Evolutionary conservation across 2,888 invertebrate species (phyloP), one percentile per base, ranked within the genome.

Genomic region (Heliconius erato): DNA sequence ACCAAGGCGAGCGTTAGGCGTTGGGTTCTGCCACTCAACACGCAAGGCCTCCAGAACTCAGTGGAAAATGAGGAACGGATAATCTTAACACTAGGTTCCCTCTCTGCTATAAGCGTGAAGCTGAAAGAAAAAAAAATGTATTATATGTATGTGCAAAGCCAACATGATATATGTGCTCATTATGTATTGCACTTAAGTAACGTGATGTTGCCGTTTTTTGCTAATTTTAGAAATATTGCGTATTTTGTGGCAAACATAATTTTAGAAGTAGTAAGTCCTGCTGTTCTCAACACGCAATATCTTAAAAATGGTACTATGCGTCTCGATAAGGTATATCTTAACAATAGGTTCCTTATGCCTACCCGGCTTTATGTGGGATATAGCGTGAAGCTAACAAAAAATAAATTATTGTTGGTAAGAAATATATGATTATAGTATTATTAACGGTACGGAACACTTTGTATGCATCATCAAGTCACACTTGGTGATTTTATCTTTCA

Each of bases 401-500:
- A 63, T n/a, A 63, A n/a, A 11, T 19, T 19, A 54, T 19, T 54
- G 54, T 54, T 19, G 6, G 11, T n/a, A 63, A 63, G n/a, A 26
- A 67, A 26, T 28, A 28, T 16, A 67, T 28, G 26, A 28, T 40
- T 35, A n/a, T 71, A 72, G 44, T 72, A 49, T 44, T 72, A 44
- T 49, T 72, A 72, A 72, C 72, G 72, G 44, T 49, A 72, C 72
- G 12, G 26, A 72, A 72, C 44, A 72, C 72, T 49, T 72, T 44
- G 72, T 72, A 44, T 44, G 72, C 44, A 72, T 72, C 72, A 72
- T 72, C 72, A 26, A 72, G n/a, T 72, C 72, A 26, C 44, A 72
- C 72, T 72, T 44, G 44, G n/a, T 49, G 44, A 72, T 72, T 76
- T 76, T 76, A 76, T 76, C 76, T 16, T 59, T 76, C 63, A 63